phyloP scores from a whole-genome alignment of 2,888 invertebrate genomes.

The Drosophila kokeensis region DNA sequence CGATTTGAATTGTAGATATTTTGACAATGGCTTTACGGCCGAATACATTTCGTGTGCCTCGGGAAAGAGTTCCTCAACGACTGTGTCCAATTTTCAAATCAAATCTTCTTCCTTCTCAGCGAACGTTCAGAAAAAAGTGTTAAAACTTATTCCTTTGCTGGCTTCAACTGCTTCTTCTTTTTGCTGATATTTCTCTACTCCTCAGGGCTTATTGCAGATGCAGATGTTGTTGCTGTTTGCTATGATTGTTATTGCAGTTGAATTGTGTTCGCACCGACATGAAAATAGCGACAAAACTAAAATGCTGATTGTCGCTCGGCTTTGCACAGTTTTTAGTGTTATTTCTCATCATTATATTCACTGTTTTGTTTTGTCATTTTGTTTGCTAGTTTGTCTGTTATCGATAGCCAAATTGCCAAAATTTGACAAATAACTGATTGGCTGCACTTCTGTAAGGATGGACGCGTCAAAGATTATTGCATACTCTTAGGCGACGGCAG shows the following conservation, averaged over 20 bases:
- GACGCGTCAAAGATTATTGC: neutral
- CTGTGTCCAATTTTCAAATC: conserved; percentile 61
- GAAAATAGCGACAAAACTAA: conserved; percentile 48
- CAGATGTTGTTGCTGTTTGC: neutral
- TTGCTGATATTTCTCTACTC: neutral
- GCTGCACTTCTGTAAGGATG: neutral
- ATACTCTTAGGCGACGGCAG: neutral
- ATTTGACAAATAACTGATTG: neutral
- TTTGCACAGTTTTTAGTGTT: conserved; percentile 57
- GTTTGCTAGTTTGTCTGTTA: conserved; percentile 9
- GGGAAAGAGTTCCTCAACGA: conserved; percentile 62
- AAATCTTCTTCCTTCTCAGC: neutral
- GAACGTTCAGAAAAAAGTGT: neutral
- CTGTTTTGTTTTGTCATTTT: conserved; percentile 4
- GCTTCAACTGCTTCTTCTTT: conserved; percentile 8
- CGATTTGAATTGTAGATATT: conserved; percentile 87
- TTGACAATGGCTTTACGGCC: conserved; percentile 88
- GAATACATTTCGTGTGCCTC: conserved; percentile 87
- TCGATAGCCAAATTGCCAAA: conserved; percentile 12
- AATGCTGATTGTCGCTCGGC: conserved; percentile 59
- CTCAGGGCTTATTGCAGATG: neutral
- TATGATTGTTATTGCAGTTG: conserved; percentile 9
- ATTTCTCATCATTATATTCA: conserved; percentile 59
- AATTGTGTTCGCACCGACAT: conserved; percentile 21
- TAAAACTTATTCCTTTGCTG: neutral